These are phyloP conservation scores for Epinotia nisella DNA, from an alignment of 2,888 invertebrate genomes.

Conservation along the genomic window DNA sequence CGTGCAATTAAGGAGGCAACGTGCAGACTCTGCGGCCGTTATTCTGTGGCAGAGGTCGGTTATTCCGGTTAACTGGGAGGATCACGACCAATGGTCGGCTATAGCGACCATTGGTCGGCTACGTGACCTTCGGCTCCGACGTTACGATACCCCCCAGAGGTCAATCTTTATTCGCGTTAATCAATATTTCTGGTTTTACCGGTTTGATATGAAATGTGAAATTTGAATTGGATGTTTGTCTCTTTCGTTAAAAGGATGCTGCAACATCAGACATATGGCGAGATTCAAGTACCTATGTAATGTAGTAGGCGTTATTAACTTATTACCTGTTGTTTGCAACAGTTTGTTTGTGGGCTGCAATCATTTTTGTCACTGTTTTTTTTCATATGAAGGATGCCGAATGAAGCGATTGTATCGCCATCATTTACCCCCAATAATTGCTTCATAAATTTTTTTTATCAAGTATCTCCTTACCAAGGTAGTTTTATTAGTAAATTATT, in stretches of 20 bases:
- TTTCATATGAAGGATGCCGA: too few species aligned
- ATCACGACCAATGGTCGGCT: conserved; percentile 61
- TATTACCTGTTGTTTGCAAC: background rate
- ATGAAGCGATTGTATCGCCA: too few species aligned
- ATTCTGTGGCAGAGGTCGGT: conserved; percentile 57
- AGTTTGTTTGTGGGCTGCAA: too few species aligned
- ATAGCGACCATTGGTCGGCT: conserved; percentile 65
- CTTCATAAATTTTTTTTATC: background rate
- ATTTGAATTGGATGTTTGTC: background rate
- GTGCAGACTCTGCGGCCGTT: conserved; percentile 34
- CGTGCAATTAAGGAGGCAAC: background rate
- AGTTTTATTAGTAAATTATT: background rate
- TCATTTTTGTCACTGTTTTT: background rate
- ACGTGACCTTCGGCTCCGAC: conserved; percentile 66
- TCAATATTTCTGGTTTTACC: conserved; percentile 32
- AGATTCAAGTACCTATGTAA: too few species aligned
- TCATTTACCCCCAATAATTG: background rate
- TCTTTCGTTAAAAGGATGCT: background rate
- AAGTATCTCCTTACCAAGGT: background rate
- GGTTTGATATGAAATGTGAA: background rate
- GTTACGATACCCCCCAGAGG: conserved; percentile 37
- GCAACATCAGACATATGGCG: background rate
- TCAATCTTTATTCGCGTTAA: conserved; percentile 28
- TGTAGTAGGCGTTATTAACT: background rate
- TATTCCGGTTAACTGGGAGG: conserved; percentile 61